Evolutionary conservation across 1,140 invertebrate genomes (phyloP), one percentile per base, ranked within the genome.

Genomic region (Capitella teleta): DNA sequence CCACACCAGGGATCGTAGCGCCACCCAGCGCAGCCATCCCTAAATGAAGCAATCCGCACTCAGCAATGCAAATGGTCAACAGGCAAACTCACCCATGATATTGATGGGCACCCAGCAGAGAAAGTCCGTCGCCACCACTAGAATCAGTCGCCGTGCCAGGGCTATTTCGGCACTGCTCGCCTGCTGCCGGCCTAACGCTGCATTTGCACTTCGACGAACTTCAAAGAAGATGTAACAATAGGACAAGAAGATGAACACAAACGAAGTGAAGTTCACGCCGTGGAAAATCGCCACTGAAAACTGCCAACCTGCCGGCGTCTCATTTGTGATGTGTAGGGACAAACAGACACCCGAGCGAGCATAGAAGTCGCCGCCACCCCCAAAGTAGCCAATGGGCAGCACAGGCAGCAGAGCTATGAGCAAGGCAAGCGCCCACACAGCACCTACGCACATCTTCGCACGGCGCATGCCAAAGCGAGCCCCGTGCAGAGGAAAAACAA

Each of bases 351-450:
- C 52, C 21, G 24, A 34, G 16, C 19, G 63, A 0, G 77, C 77
- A 53, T 79, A 79, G 59, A 79, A 79, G 56, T 76, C 73, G 52
- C 84, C 94, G 19, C 21, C 30, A 26, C 49, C 49, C 16, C 51
- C 14, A 37, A 52, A 49, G 48, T 54, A 53, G 1, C 26, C 1
- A 2, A 48, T 14, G 1, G 51, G 49, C 0, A 59, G 21, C 18
- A 59, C 26, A 0, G 63, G 63, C 5, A 60, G 24, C 21, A 0
- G 46, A 43, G 3, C 52, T 52, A 10, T 58, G 40, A 14, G 52
- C 14, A 3, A 60, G 10, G 19, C 50, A 50, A 5, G 47, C 23
- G 25, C 1, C 63, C 61, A 65, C 14, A 40, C 21, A 3, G 47
- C 12, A 3, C 26, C 24, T 18, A 41, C 46, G 8, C 32, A 16